These are phyloP conservation scores for Mareca strepera DNA, from an alignment of 2,797 vertebrate species.

Conservation along the genomic window DNA sequence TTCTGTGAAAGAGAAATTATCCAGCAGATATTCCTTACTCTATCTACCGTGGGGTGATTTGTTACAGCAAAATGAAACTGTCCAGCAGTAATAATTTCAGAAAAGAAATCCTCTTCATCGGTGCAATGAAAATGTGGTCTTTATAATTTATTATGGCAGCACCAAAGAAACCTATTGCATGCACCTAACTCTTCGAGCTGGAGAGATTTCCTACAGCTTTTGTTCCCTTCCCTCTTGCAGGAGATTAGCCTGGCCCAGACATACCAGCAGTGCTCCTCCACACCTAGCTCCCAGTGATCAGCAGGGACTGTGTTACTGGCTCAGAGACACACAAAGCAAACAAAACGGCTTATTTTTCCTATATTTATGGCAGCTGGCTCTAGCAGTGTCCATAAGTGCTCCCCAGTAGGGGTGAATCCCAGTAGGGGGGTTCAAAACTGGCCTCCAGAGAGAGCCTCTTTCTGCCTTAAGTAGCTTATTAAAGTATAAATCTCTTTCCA, in stretches of 20 bases:
- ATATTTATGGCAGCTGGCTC: background rate
- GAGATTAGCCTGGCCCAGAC: background rate
- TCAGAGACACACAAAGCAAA: background rate
- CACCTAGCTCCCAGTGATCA: background rate
- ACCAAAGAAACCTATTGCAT: background rate
- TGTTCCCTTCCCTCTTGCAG: background rate
- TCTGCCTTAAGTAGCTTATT: background rate
- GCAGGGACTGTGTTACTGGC: background rate
- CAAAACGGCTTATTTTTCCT: background rate
- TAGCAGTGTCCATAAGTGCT: background rate
- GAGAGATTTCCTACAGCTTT: background rate
- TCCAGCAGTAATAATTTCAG: constrained; percentile 18
- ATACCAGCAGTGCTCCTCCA: background rate
- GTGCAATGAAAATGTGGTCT: background rate
- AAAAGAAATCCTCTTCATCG: constrained; percentile 50
- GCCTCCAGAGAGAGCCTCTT: background rate
- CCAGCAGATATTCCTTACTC: background rate
- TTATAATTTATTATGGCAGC: constrained; percentile 31
- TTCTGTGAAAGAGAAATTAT: background rate
- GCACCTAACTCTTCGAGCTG: background rate
- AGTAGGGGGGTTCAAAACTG: background rate
- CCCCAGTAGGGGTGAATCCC: background rate
- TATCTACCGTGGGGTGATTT: constrained; percentile 23
- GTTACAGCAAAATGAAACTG: constrained; percentile 19
- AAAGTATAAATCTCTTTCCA: background rate